Evolutionary conservation across 2,797 vertebrate genomes (phyloP).

Genomic region (Molossus alvarezi): DNA sequence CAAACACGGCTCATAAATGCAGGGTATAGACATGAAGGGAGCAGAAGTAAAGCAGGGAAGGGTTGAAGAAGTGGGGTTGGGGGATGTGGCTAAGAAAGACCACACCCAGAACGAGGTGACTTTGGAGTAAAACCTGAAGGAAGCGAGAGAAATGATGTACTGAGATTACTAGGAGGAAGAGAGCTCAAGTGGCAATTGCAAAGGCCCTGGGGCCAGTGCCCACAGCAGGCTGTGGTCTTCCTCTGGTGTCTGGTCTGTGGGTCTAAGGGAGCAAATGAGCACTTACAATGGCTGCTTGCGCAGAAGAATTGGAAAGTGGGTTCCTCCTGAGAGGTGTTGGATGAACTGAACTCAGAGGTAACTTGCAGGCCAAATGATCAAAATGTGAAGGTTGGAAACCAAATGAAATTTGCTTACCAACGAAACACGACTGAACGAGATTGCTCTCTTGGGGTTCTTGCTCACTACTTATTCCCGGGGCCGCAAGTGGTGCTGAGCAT

Average conservation of each 20-base stretch:
- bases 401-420: neutral
- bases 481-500: neutral
- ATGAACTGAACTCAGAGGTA: neutral
- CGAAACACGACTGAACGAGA: neutral
- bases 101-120: neutral
- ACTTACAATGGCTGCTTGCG: rapidly evolving
- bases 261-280: neutral
- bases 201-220: rapidly evolving
- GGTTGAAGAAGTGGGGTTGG: neutral
- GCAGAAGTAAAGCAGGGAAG: neutral
- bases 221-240: rapidly evolving
- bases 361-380: neutral
- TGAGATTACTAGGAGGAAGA: neutral
- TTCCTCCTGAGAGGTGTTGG: neutral
- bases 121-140: neutral
- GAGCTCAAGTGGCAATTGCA: rapidly evolving
- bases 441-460: neutral
- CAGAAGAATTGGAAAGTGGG: neutral
- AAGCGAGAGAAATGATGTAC: neutral
- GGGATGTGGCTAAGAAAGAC: neutral
- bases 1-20: neutral
- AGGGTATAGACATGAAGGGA: too few relatives aligned
- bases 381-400: neutral
- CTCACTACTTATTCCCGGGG: neutral
- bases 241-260: too few relatives aligned